A percentile compares a stretch with the other conserved stretches of the same genome.
Conservation (phyloP, 2,797 vertebrate genomes). For the Takifugu rubripes region DNA sequence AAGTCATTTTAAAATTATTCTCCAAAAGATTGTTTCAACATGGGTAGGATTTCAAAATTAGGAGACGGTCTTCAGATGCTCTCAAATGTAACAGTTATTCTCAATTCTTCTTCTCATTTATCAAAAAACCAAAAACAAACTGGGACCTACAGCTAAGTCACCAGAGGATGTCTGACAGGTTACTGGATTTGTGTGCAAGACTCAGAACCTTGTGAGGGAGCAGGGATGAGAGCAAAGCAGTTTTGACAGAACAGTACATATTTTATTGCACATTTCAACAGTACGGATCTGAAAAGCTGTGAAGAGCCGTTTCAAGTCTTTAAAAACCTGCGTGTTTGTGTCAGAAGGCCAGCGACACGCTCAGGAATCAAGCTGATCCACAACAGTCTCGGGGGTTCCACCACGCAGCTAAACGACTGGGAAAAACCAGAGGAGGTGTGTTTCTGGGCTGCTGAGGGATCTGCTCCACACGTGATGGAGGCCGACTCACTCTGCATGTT, state of each 20-base stretch:
- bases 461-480: slow-evolving; percentile 5
- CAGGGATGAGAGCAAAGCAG: slow-evolving; percentile 20
- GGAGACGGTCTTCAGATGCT: no score
- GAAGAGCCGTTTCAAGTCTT: slow-evolving; percentile 3
- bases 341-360: slow-evolving; percentile 17
- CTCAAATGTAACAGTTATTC: no score
- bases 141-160: no score
- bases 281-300: background rate
- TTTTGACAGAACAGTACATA: slow-evolving; percentile 15
- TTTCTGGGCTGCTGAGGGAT: slow-evolving; percentile 11
- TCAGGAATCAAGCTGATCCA: background rate
- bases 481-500: slow-evolving; percentile 6
- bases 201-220: background rate
- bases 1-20: no score
- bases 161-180: no score
- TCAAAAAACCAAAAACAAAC: no score
- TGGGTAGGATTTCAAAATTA: no score
- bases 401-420: slow-evolving; percentile 8
- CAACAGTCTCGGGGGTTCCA: background rate
- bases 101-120: no score
- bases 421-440: background rate
- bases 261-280: slow-evolving; percentile 46
- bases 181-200: no score
- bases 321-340: slow-evolving; percentile 25
- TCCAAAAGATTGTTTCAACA: no score